A percentile compares a stretch with the other conserved stretches of the same genome.
Conservation (phyloP, 1,140 invertebrate genomes). For the Hestina assimilis region DNA sequence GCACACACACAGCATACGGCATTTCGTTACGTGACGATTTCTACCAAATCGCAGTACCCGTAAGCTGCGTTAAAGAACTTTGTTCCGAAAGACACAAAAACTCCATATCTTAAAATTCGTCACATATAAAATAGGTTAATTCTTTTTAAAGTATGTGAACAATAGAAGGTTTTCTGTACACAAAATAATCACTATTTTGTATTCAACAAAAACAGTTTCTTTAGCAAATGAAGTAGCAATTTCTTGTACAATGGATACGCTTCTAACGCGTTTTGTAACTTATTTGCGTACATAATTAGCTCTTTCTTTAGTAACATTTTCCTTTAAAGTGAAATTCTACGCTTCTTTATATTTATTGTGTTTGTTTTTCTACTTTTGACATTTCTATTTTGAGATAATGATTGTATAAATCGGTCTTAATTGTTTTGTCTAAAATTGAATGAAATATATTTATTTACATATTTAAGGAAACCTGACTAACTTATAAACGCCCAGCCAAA, state of each 20-base stretch:
- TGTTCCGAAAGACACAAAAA: too few species aligned
- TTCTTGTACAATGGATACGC: background rate
- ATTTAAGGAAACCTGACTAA: too few species aligned
- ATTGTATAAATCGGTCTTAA: too few species aligned
- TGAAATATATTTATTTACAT: too few species aligned
- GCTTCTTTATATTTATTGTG: background rate
- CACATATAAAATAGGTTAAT: too few species aligned
- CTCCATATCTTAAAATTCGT: too few species aligned
- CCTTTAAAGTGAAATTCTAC: conserved; percentile 12
- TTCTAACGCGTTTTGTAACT: conserved; percentile 1
- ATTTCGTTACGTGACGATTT: too few species aligned
- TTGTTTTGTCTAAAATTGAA: too few species aligned
- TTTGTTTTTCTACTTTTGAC: background rate
- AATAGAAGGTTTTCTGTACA: background rate
- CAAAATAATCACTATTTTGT: conserved; percentile 4
- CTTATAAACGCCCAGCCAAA: too few species aligned
- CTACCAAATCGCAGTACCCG: too few species aligned
- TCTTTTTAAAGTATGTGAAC: background rate
- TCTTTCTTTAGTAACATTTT: background rate
- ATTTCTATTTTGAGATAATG: background rate
- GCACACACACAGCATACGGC: too few species aligned
- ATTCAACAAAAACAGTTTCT: conserved; percentile 7
- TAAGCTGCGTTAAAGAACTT: too few species aligned
- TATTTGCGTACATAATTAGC: conserved; percentile 11
- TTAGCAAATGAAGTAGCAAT: conserved; percentile 7